A percentile compares a stretch with the other conserved stretches of the same genome.
Evolutionary conservation across 2,113 vertebrate species (phyloP).

Genomic region (Taurulus bubalis): DNA sequence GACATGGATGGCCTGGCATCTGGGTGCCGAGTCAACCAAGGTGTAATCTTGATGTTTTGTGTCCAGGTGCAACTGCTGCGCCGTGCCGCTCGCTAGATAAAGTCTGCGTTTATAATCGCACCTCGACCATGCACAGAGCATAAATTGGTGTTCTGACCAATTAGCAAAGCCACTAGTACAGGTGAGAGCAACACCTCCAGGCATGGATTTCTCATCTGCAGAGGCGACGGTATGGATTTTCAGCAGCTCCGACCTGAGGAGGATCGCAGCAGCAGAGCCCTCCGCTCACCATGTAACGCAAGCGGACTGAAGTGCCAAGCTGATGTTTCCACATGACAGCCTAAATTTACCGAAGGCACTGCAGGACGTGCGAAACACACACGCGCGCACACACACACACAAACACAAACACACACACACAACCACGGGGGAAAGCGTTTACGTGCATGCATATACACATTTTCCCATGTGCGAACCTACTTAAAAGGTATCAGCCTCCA

Average conservation of each 20-base stretch:
- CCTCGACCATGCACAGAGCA: background rate
- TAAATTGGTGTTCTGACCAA: constrained; percentile 22
- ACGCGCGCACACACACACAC: constrained; percentile 19
- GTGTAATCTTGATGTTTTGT: constrained; percentile 1
- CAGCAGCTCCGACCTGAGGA: constrained; percentile 33
- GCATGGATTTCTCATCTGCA: constrained; percentile 31
- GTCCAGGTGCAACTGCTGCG: constrained; percentile 2
- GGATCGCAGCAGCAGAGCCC: background rate
- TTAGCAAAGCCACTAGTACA: constrained; percentile 25
- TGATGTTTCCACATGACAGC: constrained; percentile 78
- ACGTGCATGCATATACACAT: constrained; percentile 9
- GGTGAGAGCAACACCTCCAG: constrained; percentile 16
- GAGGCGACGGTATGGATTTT: constrained; percentile 39
- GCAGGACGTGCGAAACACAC: constrained; percentile 37
- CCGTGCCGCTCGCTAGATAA: constrained; percentile 10
- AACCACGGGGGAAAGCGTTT: constrained; percentile 7
- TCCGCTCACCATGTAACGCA: constrained; percentile 74
- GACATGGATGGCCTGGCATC: background rate
- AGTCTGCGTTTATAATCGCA: constrained; percentile 10
- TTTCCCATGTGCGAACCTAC: constrained; percentile 20
- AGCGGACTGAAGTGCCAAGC: constrained; percentile 75
- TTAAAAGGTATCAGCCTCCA: constrained; percentile 7
- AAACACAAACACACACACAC: constrained; percentile 1
- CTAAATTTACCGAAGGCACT: constrained; percentile 66
- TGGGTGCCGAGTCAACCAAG: background rate